Base-by-base conservation (phyloP, 2,888 invertebrate genomes). In the Lapara coniferarum region DNA sequence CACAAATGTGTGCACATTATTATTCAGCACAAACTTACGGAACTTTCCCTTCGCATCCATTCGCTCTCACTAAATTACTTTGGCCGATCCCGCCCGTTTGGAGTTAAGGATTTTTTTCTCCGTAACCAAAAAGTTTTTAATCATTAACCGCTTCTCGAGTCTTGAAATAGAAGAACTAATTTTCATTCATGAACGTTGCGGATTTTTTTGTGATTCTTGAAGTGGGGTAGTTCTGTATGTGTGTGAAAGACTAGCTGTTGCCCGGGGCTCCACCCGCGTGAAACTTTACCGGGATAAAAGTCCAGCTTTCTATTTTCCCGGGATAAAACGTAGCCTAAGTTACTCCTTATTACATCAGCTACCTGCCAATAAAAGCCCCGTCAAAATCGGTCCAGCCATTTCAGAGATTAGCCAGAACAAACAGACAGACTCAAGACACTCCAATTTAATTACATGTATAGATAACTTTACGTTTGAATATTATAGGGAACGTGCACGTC, bases 11-110 rank as follows among this genome's bases (percentile, higher is more conserved):
- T 53, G 59, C 37, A 59, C 63, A 63, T 63, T 63, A 63, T 49
- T 63, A 63, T 63, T 63, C 63, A 63, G 63, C 63, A 63, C 49
- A 63, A 63, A 49, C 63, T 16, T 55, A 46, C 19, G 44, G 56
- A 67, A 46, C 46, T 67, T 67, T 67, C 59, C 44, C 16, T 66
- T 10, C 55, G 55, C n/a, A 56, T 67, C 19, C 44, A 46, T 56
- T 55, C 67, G 55, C 56, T 56, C 56, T 67, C 67, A 56, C 37
- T 55, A 71, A 70, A 68, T 70, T 70, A 68, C 68, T 66, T 69
- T 30, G 16, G 58, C 66, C 53, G 52, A 69, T 66, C 71, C 71
- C 68, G 68, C 70, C 70, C 66, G 52, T 68, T 66, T 51, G 46
- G 44, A 59, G 59, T 59, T 37, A 25, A 25, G 67, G 58, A 57